These are phyloP conservation scores for Diglossa brunneiventris DNA, from an alignment of 2,113 vertebrate species.

Conservation along the genomic window DNA sequence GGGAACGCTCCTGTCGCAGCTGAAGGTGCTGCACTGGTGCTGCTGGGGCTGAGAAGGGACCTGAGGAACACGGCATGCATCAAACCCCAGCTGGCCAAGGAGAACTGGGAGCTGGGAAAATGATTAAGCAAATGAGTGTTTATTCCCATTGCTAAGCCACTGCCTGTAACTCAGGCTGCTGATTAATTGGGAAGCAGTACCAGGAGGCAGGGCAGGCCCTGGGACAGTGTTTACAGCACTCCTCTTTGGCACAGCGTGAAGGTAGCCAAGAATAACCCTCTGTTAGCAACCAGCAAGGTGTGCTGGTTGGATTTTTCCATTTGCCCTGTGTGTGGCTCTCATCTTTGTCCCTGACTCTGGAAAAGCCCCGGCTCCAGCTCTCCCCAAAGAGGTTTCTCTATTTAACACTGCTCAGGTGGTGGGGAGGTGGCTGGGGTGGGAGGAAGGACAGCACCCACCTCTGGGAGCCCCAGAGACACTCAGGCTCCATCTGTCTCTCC, in stretches of 20 bases:
- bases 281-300: neutral
- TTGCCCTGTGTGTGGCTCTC: neutral
- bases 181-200: neutral
- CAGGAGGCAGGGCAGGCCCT: neutral
- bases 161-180: neutral
- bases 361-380: neutral
- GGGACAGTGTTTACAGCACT: conserved; percentile 18
- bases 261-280: conserved; percentile 31
- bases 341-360: neutral
- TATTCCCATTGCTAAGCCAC: neutral
- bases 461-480: neutral
- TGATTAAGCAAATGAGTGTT: neutral
- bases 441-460: neutral
- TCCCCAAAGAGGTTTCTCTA: neutral
- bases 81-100: neutral
- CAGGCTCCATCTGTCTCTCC: rapidly evolving
- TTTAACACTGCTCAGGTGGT: neutral
- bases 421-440: neutral
- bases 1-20: neutral
- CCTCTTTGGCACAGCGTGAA: neutral
- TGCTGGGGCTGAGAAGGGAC: neutral
- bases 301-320: conserved; percentile 54
- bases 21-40: neutral
- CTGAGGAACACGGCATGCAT: rapidly evolving
- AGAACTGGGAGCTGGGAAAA: neutral